Base-by-base conservation (phyloP, 2,888 invertebrate species). In the Heliconius ethilla region DNA sequence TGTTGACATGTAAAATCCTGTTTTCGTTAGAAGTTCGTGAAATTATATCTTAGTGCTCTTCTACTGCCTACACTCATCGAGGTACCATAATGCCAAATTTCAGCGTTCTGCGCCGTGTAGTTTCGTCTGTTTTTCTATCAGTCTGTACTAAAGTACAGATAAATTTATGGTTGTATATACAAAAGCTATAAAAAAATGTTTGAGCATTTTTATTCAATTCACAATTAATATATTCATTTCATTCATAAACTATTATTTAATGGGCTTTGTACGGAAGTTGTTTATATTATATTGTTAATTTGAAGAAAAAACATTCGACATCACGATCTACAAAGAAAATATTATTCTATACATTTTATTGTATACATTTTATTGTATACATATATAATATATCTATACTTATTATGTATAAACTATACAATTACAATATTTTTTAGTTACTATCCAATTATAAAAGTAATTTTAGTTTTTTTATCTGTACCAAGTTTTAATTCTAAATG, bases 171-270 rank as follows among this genome's bases (percentile, higher is more conserved):
- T 1, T 67, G n/a, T 37, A 67, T 66, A 22, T 13, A 29, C 33
- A 55, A 7, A 37, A 13, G 51, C n/a, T 25, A 11, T n/a, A n/a
- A 33, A 69, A 69, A 13, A 15, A 40, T 22, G 13, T 11, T 15
- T 2, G 22, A 62, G 3, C n/a, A 62, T 29, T 67, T 67, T 67
- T 40, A 40, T 66, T 33, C 40, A 67, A 67, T 67, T 6, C 37
- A 67, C n/a, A 66, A 33, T 33, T 6, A 29, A 66, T 33, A 33
- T 33, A 9, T 9, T 33, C 29, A 2, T 11, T 11, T 40, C 67
- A 40, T 67, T 67, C 25, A 40, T 67, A n/a, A 66, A 67, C 37
- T 40, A 37, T 37, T 37, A 37, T 67, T 37, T 40, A 69, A 40
- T 67, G 4, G 37, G 1, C 10, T 37, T 37, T 37, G 18, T 33